Conservation (phyloP, 2,888 invertebrate species). For the Clitarchus hookeri region DNA sequence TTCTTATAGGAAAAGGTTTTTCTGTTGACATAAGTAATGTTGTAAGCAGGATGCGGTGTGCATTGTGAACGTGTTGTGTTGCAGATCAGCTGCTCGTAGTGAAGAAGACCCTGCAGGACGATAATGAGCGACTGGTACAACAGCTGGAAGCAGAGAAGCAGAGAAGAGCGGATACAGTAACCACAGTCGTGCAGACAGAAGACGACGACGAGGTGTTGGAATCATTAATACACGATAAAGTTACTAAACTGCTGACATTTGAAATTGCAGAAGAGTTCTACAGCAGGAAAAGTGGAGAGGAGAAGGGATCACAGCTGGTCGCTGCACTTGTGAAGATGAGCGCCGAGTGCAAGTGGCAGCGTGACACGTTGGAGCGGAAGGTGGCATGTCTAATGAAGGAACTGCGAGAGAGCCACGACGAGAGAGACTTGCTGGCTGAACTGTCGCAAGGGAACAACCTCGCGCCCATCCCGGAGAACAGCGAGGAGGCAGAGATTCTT, state of each 20-base stretch:
- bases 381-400: slow-evolving; percentile 39
- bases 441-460: slow-evolving; percentile 44
- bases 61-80: background rate
- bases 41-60: too few species aligned
- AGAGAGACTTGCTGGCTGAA: slow-evolving; percentile 28
- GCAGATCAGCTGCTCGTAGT: slow-evolving; percentile 35
- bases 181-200: background rate
- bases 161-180: background rate
- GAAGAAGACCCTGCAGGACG: slow-evolving; percentile 31
- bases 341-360: slow-evolving; percentile 54
- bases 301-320: slow-evolving; percentile 24
- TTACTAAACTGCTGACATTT: slow-evolving; percentile 36
- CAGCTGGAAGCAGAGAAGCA: slow-evolving; percentile 28
- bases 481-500: slow-evolving; percentile 52
- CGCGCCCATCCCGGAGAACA: slow-evolving; percentile 53
- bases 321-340: slow-evolving; percentile 35
- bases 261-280: slow-evolving; percentile 36
- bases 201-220: slow-evolving; percentile 22
- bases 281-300: slow-evolving; percentile 3
- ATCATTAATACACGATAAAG: slow-evolving; percentile 29
- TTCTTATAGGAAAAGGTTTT: too few species aligned
- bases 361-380: slow-evolving; percentile 53
- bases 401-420: slow-evolving; percentile 29
- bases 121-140: slow-evolving; percentile 31
- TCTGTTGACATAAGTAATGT: too few species aligned